phyloP scores from a whole-genome alignment of 2,888 invertebrate species.

The Nomada hirtipes region DNA sequence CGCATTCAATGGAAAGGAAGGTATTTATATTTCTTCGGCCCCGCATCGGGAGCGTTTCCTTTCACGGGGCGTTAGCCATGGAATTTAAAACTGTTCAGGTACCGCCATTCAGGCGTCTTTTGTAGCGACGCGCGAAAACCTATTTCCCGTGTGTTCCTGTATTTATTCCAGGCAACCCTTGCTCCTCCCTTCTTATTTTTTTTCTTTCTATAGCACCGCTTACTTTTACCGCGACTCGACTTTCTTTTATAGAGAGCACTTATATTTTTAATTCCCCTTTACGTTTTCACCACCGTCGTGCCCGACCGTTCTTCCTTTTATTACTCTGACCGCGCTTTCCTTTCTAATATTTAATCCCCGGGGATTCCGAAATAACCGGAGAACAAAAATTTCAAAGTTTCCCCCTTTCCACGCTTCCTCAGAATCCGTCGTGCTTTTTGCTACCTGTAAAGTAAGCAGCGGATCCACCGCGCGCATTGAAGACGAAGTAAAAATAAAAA shows the following conservation, averaged over 20 bases:
- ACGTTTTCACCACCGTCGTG: slow-evolving; percentile 17
- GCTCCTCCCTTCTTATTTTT: neutral
- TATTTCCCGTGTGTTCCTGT: slow-evolving; percentile 43
- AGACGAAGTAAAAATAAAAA: slow-evolving; percentile 2
- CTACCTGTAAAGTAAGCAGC: slow-evolving; percentile 32
- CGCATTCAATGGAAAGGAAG: neutral
- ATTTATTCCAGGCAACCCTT: slow-evolving; percentile 46
- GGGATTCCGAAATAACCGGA: slow-evolving; percentile 42
- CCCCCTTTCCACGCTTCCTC: neutral
- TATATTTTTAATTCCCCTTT: slow-evolving; percentile 61
- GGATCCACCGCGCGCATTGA: neutral
- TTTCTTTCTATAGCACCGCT: neutral
- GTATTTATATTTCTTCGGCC: neutral
- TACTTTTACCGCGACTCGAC: slow-evolving; percentile 44
- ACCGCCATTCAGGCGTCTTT: slow-evolving; percentile 19
- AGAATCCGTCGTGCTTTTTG: neutral
- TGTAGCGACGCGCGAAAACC: slow-evolving; percentile 36
- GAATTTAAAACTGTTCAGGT: slow-evolving; percentile 41
- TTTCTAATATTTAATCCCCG: slow-evolving; percentile 51
- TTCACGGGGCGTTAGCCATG: slow-evolving; percentile 28
- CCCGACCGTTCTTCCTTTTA: slow-evolving; percentile 2
- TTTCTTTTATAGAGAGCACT: slow-evolving; percentile 50
- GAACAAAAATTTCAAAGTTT: slow-evolving; percentile 37
- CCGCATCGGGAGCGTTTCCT: slow-evolving; percentile 4
- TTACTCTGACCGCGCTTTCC: slow-evolving; percentile 9